phyloP scores from a whole-genome alignment of 2,113 vertebrate genomes.

The Takifugu flavidus region DNA sequence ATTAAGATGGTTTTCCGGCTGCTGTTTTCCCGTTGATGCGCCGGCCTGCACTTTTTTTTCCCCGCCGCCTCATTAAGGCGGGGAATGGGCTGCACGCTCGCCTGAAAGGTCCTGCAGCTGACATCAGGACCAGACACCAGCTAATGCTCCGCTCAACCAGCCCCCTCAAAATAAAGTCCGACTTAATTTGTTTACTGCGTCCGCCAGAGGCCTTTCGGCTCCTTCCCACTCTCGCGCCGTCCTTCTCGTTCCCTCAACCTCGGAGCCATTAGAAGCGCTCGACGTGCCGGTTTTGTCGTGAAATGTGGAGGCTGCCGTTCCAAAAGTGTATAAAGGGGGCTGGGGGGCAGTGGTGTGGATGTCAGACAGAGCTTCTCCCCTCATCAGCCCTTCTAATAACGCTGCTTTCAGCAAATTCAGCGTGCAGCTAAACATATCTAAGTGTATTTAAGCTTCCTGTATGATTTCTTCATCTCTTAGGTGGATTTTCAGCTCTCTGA shows the following conservation, averaged over 20 bases:
- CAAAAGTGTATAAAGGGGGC: not conserved
- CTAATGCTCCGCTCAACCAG: conserved; percentile 56
- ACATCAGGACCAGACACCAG: conserved; percentile 64
- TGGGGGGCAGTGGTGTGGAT: not conserved
- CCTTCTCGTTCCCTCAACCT: conserved; percentile 59
- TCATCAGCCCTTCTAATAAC: not conserved
- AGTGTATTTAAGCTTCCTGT: conserved; percentile 36
- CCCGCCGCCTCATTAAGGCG: conserved; percentile 69
- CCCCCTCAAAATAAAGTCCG: conserved; percentile 70
- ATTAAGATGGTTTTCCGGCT: conserved; percentile 60
- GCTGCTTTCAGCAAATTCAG: conserved; percentile 12
- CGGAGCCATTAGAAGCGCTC: conserved; percentile 50
- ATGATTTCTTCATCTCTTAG: conserved; percentile 44
- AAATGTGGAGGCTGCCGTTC: conserved; percentile 12
- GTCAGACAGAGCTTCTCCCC: not conserved
- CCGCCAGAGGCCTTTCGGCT: conserved; percentile 50
- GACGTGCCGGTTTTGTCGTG: conserved; percentile 51
- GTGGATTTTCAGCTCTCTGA: conserved; percentile 62
- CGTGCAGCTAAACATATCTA: conserved; percentile 8
- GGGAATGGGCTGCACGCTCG: conserved; percentile 52
- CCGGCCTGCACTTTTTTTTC: conserved; percentile 40
- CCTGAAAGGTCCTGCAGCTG: conserved; percentile 64
- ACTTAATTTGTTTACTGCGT: conserved; percentile 76
- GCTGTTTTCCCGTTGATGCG: conserved; percentile 58
- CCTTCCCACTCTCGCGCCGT: conserved; percentile 36